Conservation (phyloP, 2,888 invertebrate species). For the Apotomis betuletana region DNA sequence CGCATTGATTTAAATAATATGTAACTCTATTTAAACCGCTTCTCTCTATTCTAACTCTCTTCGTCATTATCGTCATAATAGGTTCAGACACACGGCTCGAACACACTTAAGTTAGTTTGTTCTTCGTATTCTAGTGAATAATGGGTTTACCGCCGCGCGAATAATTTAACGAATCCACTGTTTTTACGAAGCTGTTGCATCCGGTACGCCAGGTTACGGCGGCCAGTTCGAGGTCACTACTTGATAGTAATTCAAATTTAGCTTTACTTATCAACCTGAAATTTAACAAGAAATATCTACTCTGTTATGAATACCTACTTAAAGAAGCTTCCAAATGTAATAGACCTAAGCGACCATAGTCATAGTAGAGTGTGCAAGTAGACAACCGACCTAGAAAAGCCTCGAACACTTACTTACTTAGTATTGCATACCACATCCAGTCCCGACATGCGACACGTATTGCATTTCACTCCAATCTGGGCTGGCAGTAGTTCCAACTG, state of each 20-base stretch:
- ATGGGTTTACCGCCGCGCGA: conserved; percentile 23
- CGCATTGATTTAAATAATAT: no score
- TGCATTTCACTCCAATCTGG: not conserved
- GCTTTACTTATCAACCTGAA: conserved; percentile 7
- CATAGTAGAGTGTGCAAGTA: no score
- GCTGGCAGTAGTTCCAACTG: not conserved
- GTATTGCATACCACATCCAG: no score
- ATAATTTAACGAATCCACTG: conserved; percentile 37
- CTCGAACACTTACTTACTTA: no score
- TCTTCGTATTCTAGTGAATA: conserved; percentile 12
- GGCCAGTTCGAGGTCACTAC: conserved; percentile 36
- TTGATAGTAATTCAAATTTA: conserved; percentile 20
- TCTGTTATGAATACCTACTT: not conserved
- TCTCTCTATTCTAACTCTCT: not conserved
- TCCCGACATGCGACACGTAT: not conserved
- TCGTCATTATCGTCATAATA: not conserved
- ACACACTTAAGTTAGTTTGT: not conserved
- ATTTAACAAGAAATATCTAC: not conserved
- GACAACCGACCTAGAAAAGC: no score
- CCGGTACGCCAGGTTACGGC: conserved; percentile 31
- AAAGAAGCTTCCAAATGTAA: not conserved
- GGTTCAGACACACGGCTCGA: not conserved
- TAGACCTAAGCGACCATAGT: no score
- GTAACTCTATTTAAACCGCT: no score
- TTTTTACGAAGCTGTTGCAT: conserved; percentile 37